Conservation (phyloP, 2,113 vertebrate species). For the Tauraco erythrolophus region DNA sequence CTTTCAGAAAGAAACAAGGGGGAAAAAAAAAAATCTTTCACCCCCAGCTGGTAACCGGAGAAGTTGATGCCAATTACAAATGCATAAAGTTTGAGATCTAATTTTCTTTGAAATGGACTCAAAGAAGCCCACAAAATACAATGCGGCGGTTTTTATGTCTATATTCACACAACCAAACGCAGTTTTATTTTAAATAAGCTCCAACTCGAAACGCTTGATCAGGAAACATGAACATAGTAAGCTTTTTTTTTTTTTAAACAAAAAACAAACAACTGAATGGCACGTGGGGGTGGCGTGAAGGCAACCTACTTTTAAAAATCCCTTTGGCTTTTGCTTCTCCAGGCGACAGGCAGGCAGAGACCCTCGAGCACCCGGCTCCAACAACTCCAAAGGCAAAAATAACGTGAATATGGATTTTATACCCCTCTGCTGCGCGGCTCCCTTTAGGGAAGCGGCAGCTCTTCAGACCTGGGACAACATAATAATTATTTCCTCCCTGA, state of each 20-base stretch:
- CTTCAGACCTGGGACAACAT: neutral
- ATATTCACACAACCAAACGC: constrained; percentile 41
- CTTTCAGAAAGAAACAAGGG: constrained; percentile 79
- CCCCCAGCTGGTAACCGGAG: constrained; percentile 84
- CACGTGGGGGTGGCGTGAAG: rapidly evolving
- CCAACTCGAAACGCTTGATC: neutral
- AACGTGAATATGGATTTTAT: neutral
- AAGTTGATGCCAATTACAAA: constrained; percentile 86
- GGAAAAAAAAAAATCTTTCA: constrained; percentile 59
- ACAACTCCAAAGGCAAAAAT: neutral
- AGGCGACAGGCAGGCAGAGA: neutral
- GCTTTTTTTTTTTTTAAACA: neutral
- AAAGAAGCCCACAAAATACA: constrained; percentile 43
- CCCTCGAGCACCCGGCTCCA: neutral
- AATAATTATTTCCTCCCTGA: neutral
- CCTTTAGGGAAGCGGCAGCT: neutral
- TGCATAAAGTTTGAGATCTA: constrained; percentile 78
- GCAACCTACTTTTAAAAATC: neutral
- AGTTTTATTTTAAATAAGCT: constrained; percentile 49
- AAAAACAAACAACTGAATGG: too few species aligned
- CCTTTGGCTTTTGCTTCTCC: neutral
- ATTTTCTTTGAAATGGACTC: constrained; percentile 72
- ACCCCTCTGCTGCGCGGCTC: neutral
- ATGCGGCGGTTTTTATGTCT: constrained; percentile 17
- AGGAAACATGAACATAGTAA: neutral